A percentile compares a stretch with the other conserved stretches of the same genome.
These are phyloP conservation scores for Scaptodrosophila lebanonensis DNA, from an alignment of 1,140 invertebrate species.

Conservation along the genomic window DNA sequence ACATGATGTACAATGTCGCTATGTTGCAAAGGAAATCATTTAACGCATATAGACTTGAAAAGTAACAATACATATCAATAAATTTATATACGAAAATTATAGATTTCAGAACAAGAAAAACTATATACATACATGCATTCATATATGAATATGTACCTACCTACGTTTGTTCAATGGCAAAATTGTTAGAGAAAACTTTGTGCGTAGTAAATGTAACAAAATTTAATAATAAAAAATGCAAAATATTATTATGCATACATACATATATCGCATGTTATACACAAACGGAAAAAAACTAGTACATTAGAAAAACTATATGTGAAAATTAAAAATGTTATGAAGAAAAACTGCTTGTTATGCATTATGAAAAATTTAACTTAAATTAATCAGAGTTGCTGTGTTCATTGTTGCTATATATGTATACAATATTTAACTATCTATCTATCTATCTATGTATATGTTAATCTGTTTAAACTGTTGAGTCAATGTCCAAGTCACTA, in stretches of 20 bases:
- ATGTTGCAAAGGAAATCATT: slow-evolving; percentile 10
- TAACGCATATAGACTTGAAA: slow-evolving; percentile 65
- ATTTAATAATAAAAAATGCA: too few species aligned
- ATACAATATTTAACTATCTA: slow-evolving; percentile 34
- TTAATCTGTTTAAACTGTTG: slow-evolving; percentile 57
- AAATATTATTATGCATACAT: too few species aligned
- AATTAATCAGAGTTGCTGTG: slow-evolving; percentile 64
- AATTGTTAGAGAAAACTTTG: slow-evolving; percentile 36
- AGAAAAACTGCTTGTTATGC: slow-evolving; percentile 1
- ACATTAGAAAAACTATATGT: neutral
- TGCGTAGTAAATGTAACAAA: neutral
- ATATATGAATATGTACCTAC: neutral
- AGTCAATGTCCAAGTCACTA: too few species aligned
- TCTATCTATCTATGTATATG: slow-evolving; percentile 26
- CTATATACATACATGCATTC: neutral
- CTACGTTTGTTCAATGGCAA: slow-evolving; percentile 24
- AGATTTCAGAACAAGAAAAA: slow-evolving; percentile 3
- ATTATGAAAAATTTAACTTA: slow-evolving; percentile 13
- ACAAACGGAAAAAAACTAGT: slow-evolving; percentile 4
- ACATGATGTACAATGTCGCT: slow-evolving; percentile 9
- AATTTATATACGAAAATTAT: slow-evolving; percentile 46
- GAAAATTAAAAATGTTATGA: slow-evolving; percentile 6
- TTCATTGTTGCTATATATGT: slow-evolving; percentile 69
- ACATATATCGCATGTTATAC: too few species aligned
- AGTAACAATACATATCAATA: slow-evolving; percentile 76